These are phyloP conservation scores for Adoxophyes honmai DNA, from an alignment of 1,140 invertebrate species.

Conservation along the genomic window DNA sequence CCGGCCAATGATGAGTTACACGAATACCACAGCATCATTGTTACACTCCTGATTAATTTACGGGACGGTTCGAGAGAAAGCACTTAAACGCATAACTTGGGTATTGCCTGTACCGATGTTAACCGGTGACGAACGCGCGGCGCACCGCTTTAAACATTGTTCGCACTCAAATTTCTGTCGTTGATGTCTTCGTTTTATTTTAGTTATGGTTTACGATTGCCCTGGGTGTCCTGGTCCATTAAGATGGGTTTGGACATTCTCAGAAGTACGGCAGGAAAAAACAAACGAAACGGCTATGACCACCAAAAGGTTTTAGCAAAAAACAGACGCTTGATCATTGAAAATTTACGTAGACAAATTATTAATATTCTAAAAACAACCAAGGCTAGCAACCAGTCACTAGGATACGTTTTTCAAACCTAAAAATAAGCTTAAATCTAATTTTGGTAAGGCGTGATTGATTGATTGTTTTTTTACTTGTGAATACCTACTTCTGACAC, in stretches of 20 bases:
- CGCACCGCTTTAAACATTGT: conserved; percentile 13
- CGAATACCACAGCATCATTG: conserved; percentile 37
- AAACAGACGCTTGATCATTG: too few relatives aligned
- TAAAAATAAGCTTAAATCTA: too few relatives aligned
- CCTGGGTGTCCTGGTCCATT: conserved; percentile 4
- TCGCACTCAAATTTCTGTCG: too few relatives aligned
- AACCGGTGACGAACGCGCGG: conserved; percentile 18
- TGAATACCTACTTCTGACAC: too few relatives aligned
- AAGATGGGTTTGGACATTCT: neutral
- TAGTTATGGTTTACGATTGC: neutral
- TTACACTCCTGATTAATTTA: conserved; percentile 62
- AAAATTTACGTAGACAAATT: too few relatives aligned
- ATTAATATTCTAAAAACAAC: too few relatives aligned
- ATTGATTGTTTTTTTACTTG: too few relatives aligned
- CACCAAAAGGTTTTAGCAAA: too few relatives aligned
- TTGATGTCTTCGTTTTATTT: too few relatives aligned
- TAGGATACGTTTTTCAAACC: too few relatives aligned
- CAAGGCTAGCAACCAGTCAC: too few relatives aligned
- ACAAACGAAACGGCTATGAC: neutral
- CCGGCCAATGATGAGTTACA: conserved; percentile 43
- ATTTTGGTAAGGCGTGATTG: too few relatives aligned
- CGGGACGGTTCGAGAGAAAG: conserved; percentile 53
- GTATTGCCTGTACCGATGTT: conserved; percentile 32
- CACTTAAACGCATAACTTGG: conserved; percentile 42
- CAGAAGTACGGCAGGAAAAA: neutral